Base-by-base conservation (phyloP, 2,888 invertebrate genomes). In the Rosalia funebris region DNA sequence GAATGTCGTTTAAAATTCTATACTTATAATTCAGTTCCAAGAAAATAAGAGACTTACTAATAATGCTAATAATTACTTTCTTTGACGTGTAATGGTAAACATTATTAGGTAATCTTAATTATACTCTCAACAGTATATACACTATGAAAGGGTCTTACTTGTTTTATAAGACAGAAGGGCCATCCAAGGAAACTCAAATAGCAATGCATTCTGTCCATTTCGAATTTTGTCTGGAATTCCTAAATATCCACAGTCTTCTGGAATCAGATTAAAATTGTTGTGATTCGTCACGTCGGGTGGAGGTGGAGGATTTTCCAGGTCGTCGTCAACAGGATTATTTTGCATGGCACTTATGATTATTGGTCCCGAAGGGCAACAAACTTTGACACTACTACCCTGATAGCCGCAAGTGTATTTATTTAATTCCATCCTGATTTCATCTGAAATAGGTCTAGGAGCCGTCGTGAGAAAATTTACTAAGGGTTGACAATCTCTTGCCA, bases 141-240 rank as follows among this genome's bases (percentile, higher is more conserved):
- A n/a, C n/a, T n/a, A n/a, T n/a, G n/a, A n/a, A n/a, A n/a, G n/a
- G n/a, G n/a, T 11, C 59, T 60, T 36, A 60, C 60, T 19, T 10
- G 48, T 60, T 14, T 7, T 50, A 10, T 48, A 48, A 3, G 48
- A 48, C 10, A 92, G 75, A 1, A 91, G 80, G 0, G 88, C 89
- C 89, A 91, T 88, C 91, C 91, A 92, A 0, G 91, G 91, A 79
- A 86, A 90, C 69, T 91, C 88, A 37, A 83, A 85, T 2, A 90
- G 75, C 0, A 58, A 32, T 34, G 66, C 62, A 46, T 57, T 42
- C 20, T 14, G 15, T 0, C 57, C 59, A 16, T 54, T 37, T 37
- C 85, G 77, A 44, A 91, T 85, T 69, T 84, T 85, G 32, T 84
- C 25, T 1, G 39, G 25, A 34, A 45, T 4, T 81, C 83, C 82